Evolutionary conservation across 2,113 vertebrate species (phyloP).

Genomic region (Prinia subflava): DNA sequence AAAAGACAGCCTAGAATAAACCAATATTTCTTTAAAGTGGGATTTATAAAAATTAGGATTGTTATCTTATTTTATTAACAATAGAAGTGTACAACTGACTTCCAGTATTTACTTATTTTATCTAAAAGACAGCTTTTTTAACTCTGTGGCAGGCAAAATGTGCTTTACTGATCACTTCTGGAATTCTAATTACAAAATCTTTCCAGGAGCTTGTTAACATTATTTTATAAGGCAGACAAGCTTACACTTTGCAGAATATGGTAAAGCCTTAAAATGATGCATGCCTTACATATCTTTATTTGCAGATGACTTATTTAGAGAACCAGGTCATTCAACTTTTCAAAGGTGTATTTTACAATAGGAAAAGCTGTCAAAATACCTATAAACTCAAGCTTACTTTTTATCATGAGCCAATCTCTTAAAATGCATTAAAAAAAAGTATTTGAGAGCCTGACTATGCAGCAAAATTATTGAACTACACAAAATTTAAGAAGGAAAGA

Average conservation of each 20-base stretch:
- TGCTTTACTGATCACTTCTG: neutral
- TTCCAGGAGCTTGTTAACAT: neutral
- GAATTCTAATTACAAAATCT: neutral
- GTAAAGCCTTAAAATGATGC: neutral
- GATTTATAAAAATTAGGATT: neutral
- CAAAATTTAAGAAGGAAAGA: neutral
- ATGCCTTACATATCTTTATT: neutral
- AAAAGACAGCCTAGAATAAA: neutral
- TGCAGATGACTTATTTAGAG: neutral
- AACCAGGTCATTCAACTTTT: neutral
- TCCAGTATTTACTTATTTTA: neutral
- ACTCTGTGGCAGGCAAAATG: neutral
- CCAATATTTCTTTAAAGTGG: neutral
- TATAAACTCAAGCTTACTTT: neutral
- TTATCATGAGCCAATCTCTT: neutral
- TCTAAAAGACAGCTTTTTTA: neutral
- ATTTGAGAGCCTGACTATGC: neutral
- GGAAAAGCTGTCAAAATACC: neutral
- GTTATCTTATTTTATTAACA: neutral
- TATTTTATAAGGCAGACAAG: neutral
- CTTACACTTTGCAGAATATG: neutral
- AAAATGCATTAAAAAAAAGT: neutral
- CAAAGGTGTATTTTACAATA: neutral
- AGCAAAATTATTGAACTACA: neutral
- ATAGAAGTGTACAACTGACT: neutral